phyloP scores from a whole-genome alignment of 2,888 invertebrate genomes.

The Acanthoscelides obtectus region DNA sequence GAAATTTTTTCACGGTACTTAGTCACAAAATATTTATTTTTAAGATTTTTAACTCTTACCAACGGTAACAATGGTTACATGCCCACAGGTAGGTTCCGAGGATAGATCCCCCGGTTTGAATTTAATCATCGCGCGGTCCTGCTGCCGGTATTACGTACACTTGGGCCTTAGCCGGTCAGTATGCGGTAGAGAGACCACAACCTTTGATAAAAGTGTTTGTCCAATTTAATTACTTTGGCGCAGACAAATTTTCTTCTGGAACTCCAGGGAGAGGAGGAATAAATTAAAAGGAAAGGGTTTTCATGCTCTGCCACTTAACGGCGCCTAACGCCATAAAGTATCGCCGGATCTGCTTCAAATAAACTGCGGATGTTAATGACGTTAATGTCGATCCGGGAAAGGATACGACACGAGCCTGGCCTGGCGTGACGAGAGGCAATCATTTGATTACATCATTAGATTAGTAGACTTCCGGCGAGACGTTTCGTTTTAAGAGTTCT shows the following conservation, averaged over 20 bases:
- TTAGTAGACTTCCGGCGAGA: too few relatives aligned
- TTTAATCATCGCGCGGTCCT: too few relatives aligned
- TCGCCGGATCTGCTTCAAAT: not conserved
- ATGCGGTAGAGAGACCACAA: not conserved
- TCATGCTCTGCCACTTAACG: not conserved
- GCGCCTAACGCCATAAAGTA: not conserved
- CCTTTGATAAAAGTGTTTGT: not conserved
- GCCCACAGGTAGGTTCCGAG: too few relatives aligned
- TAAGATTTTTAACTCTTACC: too few relatives aligned
- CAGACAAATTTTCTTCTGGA: not conserved
- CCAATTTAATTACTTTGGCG: not conserved
- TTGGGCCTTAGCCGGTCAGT: too few relatives aligned
- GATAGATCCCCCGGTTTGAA: too few relatives aligned
- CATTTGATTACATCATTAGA: not conserved
- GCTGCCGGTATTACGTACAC: too few relatives aligned
- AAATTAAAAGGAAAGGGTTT: not conserved
- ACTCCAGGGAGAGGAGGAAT: not conserved
- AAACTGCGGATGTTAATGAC: not conserved
- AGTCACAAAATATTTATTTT: too few relatives aligned
- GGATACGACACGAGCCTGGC: not conserved
- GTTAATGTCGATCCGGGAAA: not conserved
- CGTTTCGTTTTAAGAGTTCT: not conserved
- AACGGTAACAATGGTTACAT: too few relatives aligned
- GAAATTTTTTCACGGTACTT: too few relatives aligned
- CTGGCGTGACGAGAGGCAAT: not conserved